Base-by-base conservation (phyloP, 2,113 vertebrate species). In the Pomatostomus ruficeps region DNA sequence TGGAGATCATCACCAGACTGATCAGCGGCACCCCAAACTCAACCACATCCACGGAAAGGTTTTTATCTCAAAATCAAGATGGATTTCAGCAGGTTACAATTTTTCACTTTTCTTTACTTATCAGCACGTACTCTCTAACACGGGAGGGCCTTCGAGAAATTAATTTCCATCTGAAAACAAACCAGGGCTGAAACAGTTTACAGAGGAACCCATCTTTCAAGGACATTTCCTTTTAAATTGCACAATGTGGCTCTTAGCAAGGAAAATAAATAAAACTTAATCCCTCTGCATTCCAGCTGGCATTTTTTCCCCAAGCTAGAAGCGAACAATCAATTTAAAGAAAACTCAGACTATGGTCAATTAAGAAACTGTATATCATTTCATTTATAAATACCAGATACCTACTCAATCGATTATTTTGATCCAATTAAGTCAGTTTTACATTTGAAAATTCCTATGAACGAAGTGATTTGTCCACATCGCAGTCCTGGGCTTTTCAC, bases 211-310 rank as follows among this genome's bases (percentile, higher is more conserved):
- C 82, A 72, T 92, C 89, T 94, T 89, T 92, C 88, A 94, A 91
- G 94, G 86, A 90, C 92, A 12, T 92, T 95, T 95, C 94, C 96
- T 96, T 93, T 92, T 52, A 80, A 88, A 93, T 90, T 90, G 73
- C 67, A 88, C 91, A 88, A 77, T 85, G 81, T 58, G 91, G 89
- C 87, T 96, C 89, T 94, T 93, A 94, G 89, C 73, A 93, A 96
- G 93, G 88, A 94, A 97, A 96, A 96, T 85, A 97, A 97, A 96
- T 91, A 89, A 75, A 95, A 95, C 63, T 85, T 62, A 92, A 96
- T 92, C 85, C 95, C 76, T 82, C 87, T 65, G 63, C 95, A 96
- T 96, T 96, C 96, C 97, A 97, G 84, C 85, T 95, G 93, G 68
- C 87, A 77, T 94, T 92, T 96, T 95, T 93, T 85, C 92, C 94